A percentile compares a stretch with the other conserved stretches of the same genome.
These are phyloP conservation scores for Clarias magur DNA, from an alignment of 2,113 vertebrate species.

Conservation along the genomic window DNA sequence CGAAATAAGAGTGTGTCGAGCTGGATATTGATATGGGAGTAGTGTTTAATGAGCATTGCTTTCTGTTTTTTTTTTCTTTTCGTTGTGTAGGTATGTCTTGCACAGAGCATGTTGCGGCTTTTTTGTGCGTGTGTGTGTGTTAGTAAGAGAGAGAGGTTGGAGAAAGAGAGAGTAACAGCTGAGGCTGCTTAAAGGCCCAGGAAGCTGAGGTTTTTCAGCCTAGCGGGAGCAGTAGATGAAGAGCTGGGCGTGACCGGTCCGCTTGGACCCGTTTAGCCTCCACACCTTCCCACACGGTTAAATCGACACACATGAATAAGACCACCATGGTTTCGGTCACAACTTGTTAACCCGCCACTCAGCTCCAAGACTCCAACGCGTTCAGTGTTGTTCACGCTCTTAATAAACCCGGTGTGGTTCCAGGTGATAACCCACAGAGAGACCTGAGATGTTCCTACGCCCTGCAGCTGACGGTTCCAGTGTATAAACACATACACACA, in stretches of 20 bases:
- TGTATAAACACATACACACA: not conserved
- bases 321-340: slow-evolving; percentile 32
- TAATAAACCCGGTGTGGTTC: slow-evolving; percentile 26
- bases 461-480: slow-evolving; percentile 30
- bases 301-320: slow-evolving; percentile 24
- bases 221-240: slow-evolving; percentile 26
- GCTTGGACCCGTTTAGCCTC: not conserved
- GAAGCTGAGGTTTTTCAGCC: slow-evolving; percentile 49
- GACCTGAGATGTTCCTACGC: slow-evolving; percentile 29
- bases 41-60: not conserved
- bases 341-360: slow-evolving; percentile 30
- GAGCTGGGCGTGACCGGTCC: slow-evolving; percentile 6
- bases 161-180: slow-evolving; percentile 45
- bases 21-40: slow-evolving; percentile 13
- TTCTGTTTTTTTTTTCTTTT: not conserved
- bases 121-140: slow-evolving; percentile 15
- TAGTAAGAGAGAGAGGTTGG: not conserved
- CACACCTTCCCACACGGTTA: slow-evolving; percentile 14
- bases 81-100: not conserved
- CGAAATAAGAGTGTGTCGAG: not conserved
- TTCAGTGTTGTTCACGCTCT: slow-evolving; percentile 17
- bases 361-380: slow-evolving; percentile 24
- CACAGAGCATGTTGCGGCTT: slow-evolving; percentile 27
- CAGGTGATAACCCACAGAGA: not conserved
- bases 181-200: slow-evolving; percentile 48